Evolutionary conservation across 1,140 invertebrate species (phyloP), one percentile per base, ranked within the genome.

Genomic region (Caenorhabditis latens): DNA sequence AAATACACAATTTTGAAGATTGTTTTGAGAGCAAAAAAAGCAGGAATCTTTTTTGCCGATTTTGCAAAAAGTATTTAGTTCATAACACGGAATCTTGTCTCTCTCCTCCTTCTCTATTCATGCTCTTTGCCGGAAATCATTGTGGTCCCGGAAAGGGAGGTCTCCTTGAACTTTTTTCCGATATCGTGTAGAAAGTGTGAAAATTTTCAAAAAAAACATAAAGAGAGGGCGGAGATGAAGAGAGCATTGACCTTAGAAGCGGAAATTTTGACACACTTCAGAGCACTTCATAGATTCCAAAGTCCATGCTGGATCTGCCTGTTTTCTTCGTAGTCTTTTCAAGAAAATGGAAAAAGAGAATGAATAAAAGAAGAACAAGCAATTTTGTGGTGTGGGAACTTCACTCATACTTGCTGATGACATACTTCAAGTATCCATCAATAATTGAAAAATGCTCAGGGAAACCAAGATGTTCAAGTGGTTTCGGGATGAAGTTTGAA

Each of bases 361-460:
- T 79, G 71, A 79, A 79, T 79, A 50, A 79, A 79, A 50, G 71
- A 79, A 79, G 71, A 79, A 79, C 46, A 71, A 79, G 71, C 21
- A 79, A 79, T 79, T 50, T 79, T 79, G 71, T 79, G 71, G 71
- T 79, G 71, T 79, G 71, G 71, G 71, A 79, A 79, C 71, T 79
- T 79, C 43, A 79, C 46, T 50, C 71, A 79, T 79, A 50, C 71
- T 79, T 79, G 71, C 46, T 42, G 71, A 50, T 50, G 71, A 79
- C 71, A 79, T 53, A 79, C 46, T 79, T 53, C 46, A 79, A 79
- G 71, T 79, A 21, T 50, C 71, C 71, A 79, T 79, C 71, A 79
- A 79, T 79, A 79, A 79, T 79, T 79, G 71, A 79, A 50, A 79
- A 79, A 79, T 79, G 19, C 71, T 53, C 21, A 79, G 46, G 46